phyloP scores from a whole-genome alignment of 2,797 vertebrate genomes.

The Oryzias sinensis region DNA sequence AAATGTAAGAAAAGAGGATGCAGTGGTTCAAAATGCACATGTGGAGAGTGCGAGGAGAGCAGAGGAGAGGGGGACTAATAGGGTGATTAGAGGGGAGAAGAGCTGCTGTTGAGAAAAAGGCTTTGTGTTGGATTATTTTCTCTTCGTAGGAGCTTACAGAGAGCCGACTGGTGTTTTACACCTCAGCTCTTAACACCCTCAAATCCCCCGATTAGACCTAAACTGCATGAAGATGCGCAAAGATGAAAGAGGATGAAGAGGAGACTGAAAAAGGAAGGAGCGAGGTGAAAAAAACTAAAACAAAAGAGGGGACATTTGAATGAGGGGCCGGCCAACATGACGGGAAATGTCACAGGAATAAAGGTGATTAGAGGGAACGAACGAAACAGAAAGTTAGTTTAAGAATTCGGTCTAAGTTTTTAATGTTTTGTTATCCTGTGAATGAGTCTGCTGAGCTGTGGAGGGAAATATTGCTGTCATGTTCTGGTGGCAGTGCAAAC shows the following conservation, averaged over 20 bases:
- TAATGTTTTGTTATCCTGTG: background rate
- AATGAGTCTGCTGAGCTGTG: background rate
- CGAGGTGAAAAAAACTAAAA: background rate
- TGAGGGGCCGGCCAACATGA: background rate
- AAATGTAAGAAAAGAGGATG: too few species aligned
- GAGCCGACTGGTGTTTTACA: slow-evolving; percentile 61
- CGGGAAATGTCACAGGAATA: background rate
- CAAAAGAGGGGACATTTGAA: background rate
- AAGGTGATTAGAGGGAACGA: too few species aligned
- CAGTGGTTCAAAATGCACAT: slow-evolving; percentile 1
- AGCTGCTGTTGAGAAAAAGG: slow-evolving; percentile 64
- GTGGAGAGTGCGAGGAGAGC: slow-evolving; percentile 3
- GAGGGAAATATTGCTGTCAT: slow-evolving; percentile 40
- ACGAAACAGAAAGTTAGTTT: background rate
- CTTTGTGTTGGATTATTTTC: slow-evolving; percentile 69
- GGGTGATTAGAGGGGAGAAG: slow-evolving; percentile 60
- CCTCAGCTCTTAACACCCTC: slow-evolving; percentile 64
- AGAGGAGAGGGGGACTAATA: slow-evolving; percentile 38
- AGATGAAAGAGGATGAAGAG: slow-evolving; percentile 19
- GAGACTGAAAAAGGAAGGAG: slow-evolving; percentile 6
- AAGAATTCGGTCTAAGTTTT: background rate
- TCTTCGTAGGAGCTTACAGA: slow-evolving; percentile 63
- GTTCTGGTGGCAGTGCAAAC: slow-evolving; percentile 34
- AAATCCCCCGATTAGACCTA: slow-evolving; percentile 65
- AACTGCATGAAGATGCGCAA: slow-evolving; percentile 45